Base-by-base conservation (phyloP, 2,888 invertebrate genomes). In the Epirrhoe tristata region DNA sequence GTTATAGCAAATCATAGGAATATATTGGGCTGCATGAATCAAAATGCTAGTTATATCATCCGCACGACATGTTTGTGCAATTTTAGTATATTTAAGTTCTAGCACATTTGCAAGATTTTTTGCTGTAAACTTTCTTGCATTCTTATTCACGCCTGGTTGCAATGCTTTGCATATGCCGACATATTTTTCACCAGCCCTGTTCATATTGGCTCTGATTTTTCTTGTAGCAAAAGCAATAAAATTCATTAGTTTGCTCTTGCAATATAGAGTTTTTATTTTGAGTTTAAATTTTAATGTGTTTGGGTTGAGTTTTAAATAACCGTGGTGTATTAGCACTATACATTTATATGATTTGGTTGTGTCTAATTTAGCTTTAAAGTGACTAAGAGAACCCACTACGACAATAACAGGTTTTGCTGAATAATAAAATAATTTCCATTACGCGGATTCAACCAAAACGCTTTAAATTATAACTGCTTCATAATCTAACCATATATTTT, bases 91-190 rank as follows among this genome's bases (percentile, higher is more conserved):
- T 69, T 66, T 68, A 60, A 56, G 69, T 70, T 70, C 50, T 65
- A 60, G 70, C 71, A 74, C 71, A 69, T 72, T 64, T 86, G 86
- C 83, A 86, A 88, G 81, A 80, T 79, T 77, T 83, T 77, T 77
- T 81, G 82, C 81, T 84, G 82, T 75, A 74, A 76, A 74, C 74
- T 77, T 80, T 77, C 73, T 78, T 81, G 81, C 80, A 82, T 84
- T 74, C 74, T 51, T 80, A 84, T 85, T 85, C 91, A 89, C 91
- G 93, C 93, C 92, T 93, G 89, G 87, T 87, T 89, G 88, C 90
- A 90, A 90, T 84, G 93, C 93, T 93, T 93, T 88, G 93, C 92
- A 91, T 92, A 89, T 86, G 86, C 90, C 86, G 77, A 87, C 76
- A 84, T 79, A 81, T 84, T 12, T 43, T 43, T 43, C 80, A 82